These are phyloP conservation scores for Ostrea edulis DNA, from an alignment of 1,140 invertebrate species.

Conservation along the genomic window DNA sequence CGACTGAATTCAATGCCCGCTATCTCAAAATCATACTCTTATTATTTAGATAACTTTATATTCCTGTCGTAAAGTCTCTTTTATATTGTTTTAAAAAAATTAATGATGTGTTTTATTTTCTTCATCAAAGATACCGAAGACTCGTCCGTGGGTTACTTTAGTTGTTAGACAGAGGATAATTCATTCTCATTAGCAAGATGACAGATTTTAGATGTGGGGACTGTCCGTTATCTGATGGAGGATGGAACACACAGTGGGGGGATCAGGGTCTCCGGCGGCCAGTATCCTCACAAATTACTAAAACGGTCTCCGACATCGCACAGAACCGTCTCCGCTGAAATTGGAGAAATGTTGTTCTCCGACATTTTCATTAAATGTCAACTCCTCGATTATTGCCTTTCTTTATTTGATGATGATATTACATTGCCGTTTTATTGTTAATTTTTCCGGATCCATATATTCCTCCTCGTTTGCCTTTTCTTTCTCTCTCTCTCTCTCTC, in stretches of 20 bases:
- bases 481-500: neutral
- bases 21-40: conserved; percentile 23
- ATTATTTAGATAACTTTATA: neutral
- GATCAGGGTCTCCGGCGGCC: neutral
- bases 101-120: conserved; percentile 9
- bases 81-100: conserved; percentile 11
- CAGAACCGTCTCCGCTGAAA: conserved; percentile 7
- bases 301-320: neutral
- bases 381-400: conserved; percentile 17
- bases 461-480: neutral
- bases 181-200: conserved; percentile 12
- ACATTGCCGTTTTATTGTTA: conserved; percentile 21
- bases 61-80: neutral
- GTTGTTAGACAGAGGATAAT: neutral
- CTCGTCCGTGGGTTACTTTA: neutral
- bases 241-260: neutral
- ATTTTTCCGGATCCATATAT: conserved; percentile 14
- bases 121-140: neutral
- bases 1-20: neutral
- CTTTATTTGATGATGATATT: conserved; percentile 33
- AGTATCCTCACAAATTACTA: conserved; percentile 19
- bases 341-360: conserved; percentile 2
- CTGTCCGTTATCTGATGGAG: neutral
- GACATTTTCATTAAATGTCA: conserved; percentile 39
- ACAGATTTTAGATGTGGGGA: conserved; percentile 13